Conservation (phyloP, 23 tunicate genomes). For the Halocynthia aurantium region DNA sequence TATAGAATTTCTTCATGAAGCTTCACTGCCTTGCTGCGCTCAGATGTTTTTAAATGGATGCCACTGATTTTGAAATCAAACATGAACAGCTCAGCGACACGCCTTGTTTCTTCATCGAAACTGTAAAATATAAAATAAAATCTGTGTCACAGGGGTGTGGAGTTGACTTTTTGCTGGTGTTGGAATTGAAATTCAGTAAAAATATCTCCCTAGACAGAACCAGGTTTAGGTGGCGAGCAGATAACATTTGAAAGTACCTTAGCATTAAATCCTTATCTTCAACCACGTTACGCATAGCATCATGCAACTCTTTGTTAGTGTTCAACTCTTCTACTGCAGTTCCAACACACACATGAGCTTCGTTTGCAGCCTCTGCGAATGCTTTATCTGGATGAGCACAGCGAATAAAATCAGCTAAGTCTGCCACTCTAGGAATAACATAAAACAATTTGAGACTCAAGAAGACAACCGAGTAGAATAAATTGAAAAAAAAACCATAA, state of each 20-base stretch:
- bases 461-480: neutral
- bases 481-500: neutral
- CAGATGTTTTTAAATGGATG: slow-evolving; percentile 46
- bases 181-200: no score
- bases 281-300: slow-evolving; percentile 38
- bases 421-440: slow-evolving; percentile 65
- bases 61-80: slow-evolving; percentile 86
- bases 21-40: slow-evolving; percentile 79
- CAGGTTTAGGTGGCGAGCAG: no score
- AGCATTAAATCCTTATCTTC: slow-evolving; percentile 30
- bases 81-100: slow-evolving; percentile 84
- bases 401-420: slow-evolving; percentile 83
- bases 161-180: no score
- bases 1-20: slow-evolving; percentile 73
- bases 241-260: slow-evolving; percentile 7
- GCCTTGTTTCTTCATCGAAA: slow-evolving; percentile 75
- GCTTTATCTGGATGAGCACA: slow-evolving; percentile 71
- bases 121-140: slow-evolving; percentile 4
- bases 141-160: neutral
- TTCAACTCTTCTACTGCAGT: slow-evolving; percentile 90
- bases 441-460: neutral
- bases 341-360: slow-evolving; percentile 80
- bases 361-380: slow-evolving; percentile 82
- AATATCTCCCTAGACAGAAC: no score
- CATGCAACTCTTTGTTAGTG: slow-evolving; percentile 58